Conservation (phyloP, 2,888 invertebrate genomes). For the Phyto melanocephala region DNA sequence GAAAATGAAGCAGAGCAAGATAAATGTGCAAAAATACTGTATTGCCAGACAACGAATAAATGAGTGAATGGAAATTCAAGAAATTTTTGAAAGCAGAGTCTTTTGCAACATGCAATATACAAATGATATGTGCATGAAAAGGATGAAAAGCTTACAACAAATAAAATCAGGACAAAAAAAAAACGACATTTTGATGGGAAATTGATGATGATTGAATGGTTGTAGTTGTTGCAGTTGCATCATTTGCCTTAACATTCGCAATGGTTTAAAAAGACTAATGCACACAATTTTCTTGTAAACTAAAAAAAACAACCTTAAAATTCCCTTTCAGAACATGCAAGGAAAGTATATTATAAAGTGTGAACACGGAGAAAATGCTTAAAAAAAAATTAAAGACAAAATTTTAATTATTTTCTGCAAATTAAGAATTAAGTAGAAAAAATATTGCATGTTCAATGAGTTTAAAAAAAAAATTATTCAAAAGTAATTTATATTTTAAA, state of each 20-base stretch:
- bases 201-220: constrained; percentile 77
- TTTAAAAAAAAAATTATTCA: not conserved
- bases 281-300: not conserved
- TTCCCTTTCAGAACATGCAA: constrained; percentile 14
- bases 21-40: constrained; percentile 46
- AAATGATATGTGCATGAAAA: not conserved
- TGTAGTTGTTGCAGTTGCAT: constrained; percentile 20
- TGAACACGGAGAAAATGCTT: not conserved
- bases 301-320: not conserved
- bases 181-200: constrained; percentile 77
- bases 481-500: not conserved
- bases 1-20: constrained; percentile 23
- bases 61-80: constrained; percentile 18
- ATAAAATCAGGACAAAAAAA: constrained; percentile 25
- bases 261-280: not conserved
- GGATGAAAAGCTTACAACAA: constrained; percentile 15
- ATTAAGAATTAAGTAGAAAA: too few species aligned
- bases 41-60: not conserved
- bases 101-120: constrained; percentile 27
- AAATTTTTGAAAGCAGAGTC: not conserved
- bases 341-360: not conserved
- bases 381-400: too few species aligned
- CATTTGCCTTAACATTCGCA: not conserved
- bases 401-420: too few species aligned
- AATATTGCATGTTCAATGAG: too few species aligned